Evolutionary conservation across 30 jellyfish, hydroid and myxozoan genomes (phyloP), one percentile per base, ranked within the genome.

Genomic region (Nemopilema nomurai): DNA sequence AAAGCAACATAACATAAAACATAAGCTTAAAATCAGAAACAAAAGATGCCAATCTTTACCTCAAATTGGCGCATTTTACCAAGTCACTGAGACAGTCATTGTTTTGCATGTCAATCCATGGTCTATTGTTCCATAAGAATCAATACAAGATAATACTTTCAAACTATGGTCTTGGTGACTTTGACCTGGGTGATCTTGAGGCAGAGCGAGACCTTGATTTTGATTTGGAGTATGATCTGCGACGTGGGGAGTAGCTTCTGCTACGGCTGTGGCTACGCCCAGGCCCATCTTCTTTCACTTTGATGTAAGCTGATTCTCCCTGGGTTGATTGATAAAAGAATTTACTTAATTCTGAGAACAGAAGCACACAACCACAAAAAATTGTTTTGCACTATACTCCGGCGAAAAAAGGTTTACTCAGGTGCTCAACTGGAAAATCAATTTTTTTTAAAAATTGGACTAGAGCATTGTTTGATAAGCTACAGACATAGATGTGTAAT

Each of bases 271-370:
- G 68, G 77, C 92, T 68, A 3, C 92, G 57, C 13, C 89, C 88
- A 16, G 76, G 78, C 31, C 90, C 95, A 70, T 90, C 96, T 8
- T 63, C 85, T 74, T 90, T 90, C 31, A 90, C 96, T 57, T 74
- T 79, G 22, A 90, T 82, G 71, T 64, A 77, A 24, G 93, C 73
- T 26, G 96, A 49, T 74, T 90, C 97, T 66, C 93, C 90, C 98
- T 92, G 27, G 13, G 26, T 16, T n/a, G 1, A 24, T 1, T 8
- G 52, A 41, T 32, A 27, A 75, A 8, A 4, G 7, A 75, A 75
- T n/a, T n/a, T n/a, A n/a, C n/a, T n/a, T n/a, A n/a, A n/a, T n/a
- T n/a, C n/a, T n/a, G n/a, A n/a, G n/a, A n/a, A n/a, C n/a, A n/a
- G n/a, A n/a, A n/a, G n/a, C n/a, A n/a, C n/a, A n/a, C n/a, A n/a